Evolutionary conservation across 2,797 vertebrate genomes (phyloP).

Genomic region (Spondyliosoma cantharus): DNA sequence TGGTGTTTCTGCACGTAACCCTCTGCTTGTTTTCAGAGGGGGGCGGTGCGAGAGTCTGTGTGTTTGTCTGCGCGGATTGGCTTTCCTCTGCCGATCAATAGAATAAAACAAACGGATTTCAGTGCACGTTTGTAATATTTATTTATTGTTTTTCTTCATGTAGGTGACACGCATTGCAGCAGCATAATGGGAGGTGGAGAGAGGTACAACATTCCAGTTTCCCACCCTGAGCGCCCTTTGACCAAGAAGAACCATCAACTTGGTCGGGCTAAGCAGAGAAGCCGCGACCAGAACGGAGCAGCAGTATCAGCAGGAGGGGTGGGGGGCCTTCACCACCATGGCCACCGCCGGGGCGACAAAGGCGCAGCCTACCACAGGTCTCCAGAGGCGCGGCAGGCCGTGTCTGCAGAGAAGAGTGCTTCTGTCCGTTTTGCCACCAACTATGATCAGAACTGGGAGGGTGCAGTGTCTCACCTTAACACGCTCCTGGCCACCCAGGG

Average conservation of each 20-base stretch:
- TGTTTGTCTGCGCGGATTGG: background rate
- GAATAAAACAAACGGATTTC: background rate
- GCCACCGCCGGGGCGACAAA: conserved; percentile 88
- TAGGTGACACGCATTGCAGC: conserved; percentile 92
- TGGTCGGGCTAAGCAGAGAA: conserved; percentile 88
- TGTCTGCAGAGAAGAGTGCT: conserved; percentile 86
- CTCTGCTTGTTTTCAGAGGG: conserved; percentile 36
- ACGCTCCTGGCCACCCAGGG: conserved; percentile 88
- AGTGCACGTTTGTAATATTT: background rate
- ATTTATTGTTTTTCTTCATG: background rate
- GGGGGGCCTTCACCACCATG: conserved; percentile 74
- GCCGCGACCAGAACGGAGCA: conserved; percentile 88
- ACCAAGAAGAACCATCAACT: conserved; percentile 91
- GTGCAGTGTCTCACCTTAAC: conserved; percentile 86
- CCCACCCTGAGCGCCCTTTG: conserved; percentile 88
- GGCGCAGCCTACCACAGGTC: conserved; percentile 83
- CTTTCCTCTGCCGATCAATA: no score
- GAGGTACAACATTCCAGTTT: conserved; percentile 93
- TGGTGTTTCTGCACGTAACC: conserved; percentile 75
- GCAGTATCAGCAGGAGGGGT: conserved; percentile 75
- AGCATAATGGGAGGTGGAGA: conserved; percentile 97
- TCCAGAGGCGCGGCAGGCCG: conserved; percentile 92
- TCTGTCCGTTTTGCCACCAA: conserved; percentile 85
- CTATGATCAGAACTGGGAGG: conserved; percentile 89
- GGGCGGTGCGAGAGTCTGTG: background rate